Evolutionary conservation across 2,888 invertebrate species (phyloP).

Genomic region (Trisateles emortualis): DNA sequence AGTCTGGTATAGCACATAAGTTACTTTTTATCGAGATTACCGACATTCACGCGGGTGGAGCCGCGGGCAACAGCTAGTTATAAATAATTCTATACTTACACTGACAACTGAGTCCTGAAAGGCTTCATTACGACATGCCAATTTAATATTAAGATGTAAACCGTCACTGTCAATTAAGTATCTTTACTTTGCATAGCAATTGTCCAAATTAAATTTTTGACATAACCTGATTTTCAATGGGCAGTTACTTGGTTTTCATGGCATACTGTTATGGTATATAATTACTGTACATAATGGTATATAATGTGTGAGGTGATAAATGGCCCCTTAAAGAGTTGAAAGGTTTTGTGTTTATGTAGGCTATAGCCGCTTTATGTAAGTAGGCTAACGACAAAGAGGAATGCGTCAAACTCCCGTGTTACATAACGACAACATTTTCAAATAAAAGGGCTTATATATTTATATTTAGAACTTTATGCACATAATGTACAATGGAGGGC

Average conservation of each 20-base stretch:
- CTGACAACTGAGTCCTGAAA: neutral
- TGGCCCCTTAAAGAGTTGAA: slow-evolving; percentile 6
- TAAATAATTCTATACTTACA: too few species aligned
- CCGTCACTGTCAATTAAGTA: neutral
- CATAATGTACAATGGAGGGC: too few species aligned
- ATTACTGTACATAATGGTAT: slow-evolving; percentile 17
- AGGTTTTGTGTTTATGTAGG: slow-evolving; percentile 11
- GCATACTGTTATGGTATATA: neutral
- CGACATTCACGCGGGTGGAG: too few species aligned
- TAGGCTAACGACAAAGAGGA: slow-evolving; percentile 16
- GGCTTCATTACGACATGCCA: slow-evolving; percentile 6
- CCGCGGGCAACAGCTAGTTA: too few species aligned
- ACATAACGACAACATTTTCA: too few species aligned
- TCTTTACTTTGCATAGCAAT: slow-evolving; percentile 1
- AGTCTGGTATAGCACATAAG: too few species aligned
- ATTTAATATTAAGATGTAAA: slow-evolving; percentile 27
- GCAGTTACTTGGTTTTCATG: slow-evolving; percentile 10
- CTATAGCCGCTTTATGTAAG: slow-evolving; percentile 14
- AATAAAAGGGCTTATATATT: neutral
- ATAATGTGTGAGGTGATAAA: slow-evolving; percentile 15
- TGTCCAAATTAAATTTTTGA: slow-evolving; percentile 14
- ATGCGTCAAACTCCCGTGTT: neutral
- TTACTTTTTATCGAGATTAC: too few species aligned
- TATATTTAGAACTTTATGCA: too few species aligned
- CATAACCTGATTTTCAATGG: slow-evolving; percentile 14